Evolutionary conservation across 2,113 vertebrate genomes (phyloP).

Genomic region (Cavia porcellus): DNA sequence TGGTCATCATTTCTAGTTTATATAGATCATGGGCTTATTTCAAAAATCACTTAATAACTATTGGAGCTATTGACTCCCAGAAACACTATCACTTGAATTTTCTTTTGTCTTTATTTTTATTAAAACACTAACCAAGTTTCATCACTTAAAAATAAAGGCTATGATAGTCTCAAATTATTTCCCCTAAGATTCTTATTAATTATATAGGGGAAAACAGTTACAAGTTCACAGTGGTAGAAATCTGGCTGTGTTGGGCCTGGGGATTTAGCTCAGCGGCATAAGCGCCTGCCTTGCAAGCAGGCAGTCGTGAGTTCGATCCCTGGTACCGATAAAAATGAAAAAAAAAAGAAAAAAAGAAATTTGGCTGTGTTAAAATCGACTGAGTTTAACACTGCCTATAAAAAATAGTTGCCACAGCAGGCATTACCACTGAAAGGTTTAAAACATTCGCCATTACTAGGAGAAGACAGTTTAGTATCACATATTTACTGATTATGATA

Average conservation of each 20-base stretch:
- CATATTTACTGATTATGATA: not conserved
- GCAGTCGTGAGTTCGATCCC: no score
- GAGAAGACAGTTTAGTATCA: not conserved
- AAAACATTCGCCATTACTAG: not conserved
- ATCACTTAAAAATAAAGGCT: not conserved
- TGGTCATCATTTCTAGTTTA: not conserved
- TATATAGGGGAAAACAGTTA: not conserved
- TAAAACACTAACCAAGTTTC: slow-evolving; percentile 44
- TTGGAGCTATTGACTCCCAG: not conserved
- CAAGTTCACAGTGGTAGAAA: slow-evolving; percentile 17
- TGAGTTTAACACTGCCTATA: not conserved
- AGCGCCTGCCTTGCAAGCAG: no score
- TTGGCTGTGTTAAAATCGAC: not conserved
- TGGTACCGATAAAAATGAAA: no score
- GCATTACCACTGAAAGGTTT: not conserved
- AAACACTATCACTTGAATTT: slow-evolving; percentile 30
- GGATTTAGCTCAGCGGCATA: no score
- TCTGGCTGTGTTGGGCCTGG: not conserved
- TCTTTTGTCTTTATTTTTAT: slow-evolving; percentile 34
- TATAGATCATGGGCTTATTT: not conserved
- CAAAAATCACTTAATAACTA: slow-evolving; percentile 29
- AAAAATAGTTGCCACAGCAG: not conserved
- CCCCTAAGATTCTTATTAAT: not conserved
- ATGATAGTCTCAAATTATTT: slow-evolving; percentile 26
- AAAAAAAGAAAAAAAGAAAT: no score